A percentile compares a stretch with the other conserved stretches of the same genome.
These are phyloP conservation scores for Strigops habroptila DNA, from an alignment of 2,113 vertebrate species.

Conservation along the genomic window DNA sequence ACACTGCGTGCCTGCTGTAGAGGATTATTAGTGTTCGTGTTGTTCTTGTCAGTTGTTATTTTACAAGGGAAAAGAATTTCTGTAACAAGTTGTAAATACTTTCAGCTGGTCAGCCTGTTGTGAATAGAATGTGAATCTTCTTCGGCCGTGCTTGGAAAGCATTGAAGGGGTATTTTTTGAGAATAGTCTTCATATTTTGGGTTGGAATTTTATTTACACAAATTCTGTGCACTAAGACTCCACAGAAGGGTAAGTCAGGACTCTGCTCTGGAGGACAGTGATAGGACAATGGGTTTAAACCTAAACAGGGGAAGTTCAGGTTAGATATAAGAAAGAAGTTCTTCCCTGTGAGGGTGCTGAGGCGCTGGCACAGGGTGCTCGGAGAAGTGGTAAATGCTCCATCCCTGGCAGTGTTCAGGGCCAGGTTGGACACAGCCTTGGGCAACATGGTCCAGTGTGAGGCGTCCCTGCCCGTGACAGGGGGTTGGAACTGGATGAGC, in stretches of 20 bases:
- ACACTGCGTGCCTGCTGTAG: accelerated
- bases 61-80: background rate
- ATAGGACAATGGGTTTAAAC: background rate
- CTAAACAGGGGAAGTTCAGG: background rate
- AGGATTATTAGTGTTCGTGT: background rate
- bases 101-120: background rate
- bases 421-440: background rate
- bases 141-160: background rate
- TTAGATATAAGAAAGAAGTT: background rate
- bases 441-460: background rate
- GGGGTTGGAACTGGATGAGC: background rate
- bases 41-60: background rate
- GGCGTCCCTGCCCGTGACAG: background rate
- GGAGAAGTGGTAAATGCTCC: background rate
- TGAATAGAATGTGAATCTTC: background rate
- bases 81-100: background rate
- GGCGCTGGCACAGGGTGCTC: background rate
- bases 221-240: background rate
- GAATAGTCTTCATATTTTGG: background rate
- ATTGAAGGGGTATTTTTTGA: accelerated
- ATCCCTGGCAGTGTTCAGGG: background rate
- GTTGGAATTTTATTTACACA: background rate
- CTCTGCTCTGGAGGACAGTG: background rate
- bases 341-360: background rate
- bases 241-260: background rate